Evolutionary conservation across 1,140 invertebrate species (phyloP).

Genomic region (Scaptomyza montana): DNA sequence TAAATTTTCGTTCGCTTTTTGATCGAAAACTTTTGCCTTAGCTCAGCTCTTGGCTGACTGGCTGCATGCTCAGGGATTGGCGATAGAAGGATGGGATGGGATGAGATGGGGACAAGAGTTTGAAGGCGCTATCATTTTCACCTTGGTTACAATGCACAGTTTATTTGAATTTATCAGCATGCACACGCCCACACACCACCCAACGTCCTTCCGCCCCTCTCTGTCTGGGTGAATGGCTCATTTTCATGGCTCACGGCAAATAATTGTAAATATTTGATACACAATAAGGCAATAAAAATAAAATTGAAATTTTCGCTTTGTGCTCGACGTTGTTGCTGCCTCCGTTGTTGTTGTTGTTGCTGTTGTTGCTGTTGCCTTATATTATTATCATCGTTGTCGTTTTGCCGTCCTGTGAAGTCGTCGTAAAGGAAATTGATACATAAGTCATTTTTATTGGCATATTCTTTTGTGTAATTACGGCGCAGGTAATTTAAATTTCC

Average conservation of each 20-base stretch:
- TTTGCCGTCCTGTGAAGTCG: constrained; percentile 36
- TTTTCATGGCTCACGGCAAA: constrained; percentile 71
- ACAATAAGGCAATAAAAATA: constrained; percentile 83
- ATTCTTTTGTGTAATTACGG: constrained; percentile 82
- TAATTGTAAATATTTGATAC: constrained; percentile 84
- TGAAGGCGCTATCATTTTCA: constrained; percentile 69
- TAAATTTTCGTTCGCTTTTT: constrained; percentile 41
- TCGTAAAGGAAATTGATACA: constrained; percentile 82
- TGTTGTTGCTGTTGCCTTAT: constrained; percentile 59
- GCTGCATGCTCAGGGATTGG: background rate
- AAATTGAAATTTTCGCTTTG: constrained; percentile 75
- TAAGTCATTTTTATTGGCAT: constrained; percentile 83
- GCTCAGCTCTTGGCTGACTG: constrained; percentile 18
- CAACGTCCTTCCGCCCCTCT: background rate
- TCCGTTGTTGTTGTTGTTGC: background rate
- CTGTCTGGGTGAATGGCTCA: constrained; percentile 56
- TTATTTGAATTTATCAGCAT: constrained; percentile 79
- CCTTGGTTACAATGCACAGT: constrained; percentile 78
- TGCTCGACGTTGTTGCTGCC: too few species aligned
- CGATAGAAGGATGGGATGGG: too few species aligned
- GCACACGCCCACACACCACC: constrained; percentile 25
- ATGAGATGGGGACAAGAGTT: background rate
- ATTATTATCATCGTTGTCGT: constrained; percentile 66
- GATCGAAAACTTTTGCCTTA: constrained; percentile 71
- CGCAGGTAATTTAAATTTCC: constrained; percentile 80